Evolutionary conservation across 2,797 vertebrate species (phyloP), one percentile per base, ranked within the genome.

Genomic region (Sebastes miniatus): DNA sequence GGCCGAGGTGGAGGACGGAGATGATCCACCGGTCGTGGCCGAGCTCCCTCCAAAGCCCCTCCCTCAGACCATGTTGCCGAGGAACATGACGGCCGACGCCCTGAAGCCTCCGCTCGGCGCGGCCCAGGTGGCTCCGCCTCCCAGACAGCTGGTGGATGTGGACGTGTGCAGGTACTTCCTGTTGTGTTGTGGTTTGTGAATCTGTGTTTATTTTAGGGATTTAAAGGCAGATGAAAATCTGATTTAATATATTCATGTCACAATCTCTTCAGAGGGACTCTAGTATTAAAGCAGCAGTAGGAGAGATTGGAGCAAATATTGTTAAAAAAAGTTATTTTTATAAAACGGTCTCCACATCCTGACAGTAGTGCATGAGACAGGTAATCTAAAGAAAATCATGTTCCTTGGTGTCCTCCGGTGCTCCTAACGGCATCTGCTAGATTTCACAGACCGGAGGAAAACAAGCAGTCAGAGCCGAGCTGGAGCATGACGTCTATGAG

Each of bases 11-110:
- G 93, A 90, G 78, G 93, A 93, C 2, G 91, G 77, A n/a, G 91
- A 91, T 0, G 88, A 83, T 1, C 34, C 59, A 0, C 80, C 87
- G 0, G 67, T 18, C 0, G 1, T 84, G 85, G 94, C 91, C 1
- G 95, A 96, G 77, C 89, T 92, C 20, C 95, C 94, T 0, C 95
- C 94, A 0, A 94, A 92, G 85, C 95, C 96, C 67, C 95, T 96
- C 84, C 96, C 97, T 11, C 96, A 97, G 89, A 96, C 95, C 80
- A 96, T 96, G 88, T 89, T 96, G 80, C 94, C 94, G 20, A 96
- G 94, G 86, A 96, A 87, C 84, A 89, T 95, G 90, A 96, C 93
- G 3, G 94, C 87, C 2, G 92, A 94, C 63, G 96, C 87, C 81
- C 95, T 94, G 90, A 96, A 93, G 71, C 90, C 95, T 2, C 96